Evolutionary conservation across 2,113 vertebrate species (phyloP).

Genomic region (Corythornis vintsioides): DNA sequence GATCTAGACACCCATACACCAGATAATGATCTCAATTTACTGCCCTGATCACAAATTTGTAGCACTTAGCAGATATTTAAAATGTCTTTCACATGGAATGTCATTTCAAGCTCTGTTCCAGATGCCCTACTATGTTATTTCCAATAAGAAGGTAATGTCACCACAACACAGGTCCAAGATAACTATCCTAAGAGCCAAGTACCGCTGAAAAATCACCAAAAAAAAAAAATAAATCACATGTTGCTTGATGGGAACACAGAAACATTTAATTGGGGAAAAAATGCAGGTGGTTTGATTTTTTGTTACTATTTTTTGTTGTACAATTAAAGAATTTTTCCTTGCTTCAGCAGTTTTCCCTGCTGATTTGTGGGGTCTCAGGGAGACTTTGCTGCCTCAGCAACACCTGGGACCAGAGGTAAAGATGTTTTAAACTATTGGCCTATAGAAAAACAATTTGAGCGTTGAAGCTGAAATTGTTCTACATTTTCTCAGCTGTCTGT

Average conservation of each 20-base stretch:
- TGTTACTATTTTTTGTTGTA: conserved; percentile 12
- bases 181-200: background rate
- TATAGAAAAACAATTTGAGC: conserved; percentile 62
- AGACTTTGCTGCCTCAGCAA: conserved; percentile 67
- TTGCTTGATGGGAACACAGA: background rate
- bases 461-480: conserved; percentile 62
- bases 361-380: conserved; percentile 49
- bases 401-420: conserved; percentile 60
- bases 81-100: background rate
- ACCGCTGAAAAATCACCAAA: background rate
- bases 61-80: background rate
- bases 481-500: conserved; percentile 49
- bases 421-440: conserved; percentile 62
- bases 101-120: background rate
- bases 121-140: background rate
- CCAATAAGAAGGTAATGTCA: background rate
- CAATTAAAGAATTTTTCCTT: conserved; percentile 66
- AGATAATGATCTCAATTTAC: background rate
- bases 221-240: background rate
- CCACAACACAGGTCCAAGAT: background rate
- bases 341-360: conserved; percentile 65
- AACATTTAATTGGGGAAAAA: conserved; percentile 27
- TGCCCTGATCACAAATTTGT: background rate
- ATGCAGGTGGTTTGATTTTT: conserved; percentile 2
- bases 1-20: background rate